Conservation (phyloP, 2,113 vertebrate genomes). For the Oxyruncus cristatus region DNA sequence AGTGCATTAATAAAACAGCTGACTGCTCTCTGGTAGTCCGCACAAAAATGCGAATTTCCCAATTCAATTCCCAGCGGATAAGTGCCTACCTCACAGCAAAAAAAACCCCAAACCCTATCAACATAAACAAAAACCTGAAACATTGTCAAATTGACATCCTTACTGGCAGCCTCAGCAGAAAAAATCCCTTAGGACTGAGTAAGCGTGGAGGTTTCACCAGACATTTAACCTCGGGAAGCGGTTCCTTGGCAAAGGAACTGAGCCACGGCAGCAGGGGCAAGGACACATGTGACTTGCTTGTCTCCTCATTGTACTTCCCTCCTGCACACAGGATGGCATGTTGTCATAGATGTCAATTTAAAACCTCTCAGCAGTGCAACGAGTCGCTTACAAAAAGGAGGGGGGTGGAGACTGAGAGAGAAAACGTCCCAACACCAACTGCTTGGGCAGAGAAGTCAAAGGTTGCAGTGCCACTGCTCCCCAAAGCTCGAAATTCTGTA, state of each 20-base stretch:
- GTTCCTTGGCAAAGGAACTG: neutral
- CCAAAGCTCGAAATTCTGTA: neutral
- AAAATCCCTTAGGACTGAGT: neutral
- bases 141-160: neutral
- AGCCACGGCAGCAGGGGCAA: neutral
- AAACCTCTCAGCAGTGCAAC: neutral
- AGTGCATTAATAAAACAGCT: neutral
- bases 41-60: neutral
- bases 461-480: neutral
- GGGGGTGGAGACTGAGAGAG: neutral
- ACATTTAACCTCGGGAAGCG: neutral
- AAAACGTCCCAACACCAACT: neutral
- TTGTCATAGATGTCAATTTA: neutral
- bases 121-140: neutral
- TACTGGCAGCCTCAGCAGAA: neutral
- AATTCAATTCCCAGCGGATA: neutral
- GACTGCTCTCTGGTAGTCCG: neutral
- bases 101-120: neutral
- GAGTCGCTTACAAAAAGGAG: neutral
- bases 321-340: fast-evolving
- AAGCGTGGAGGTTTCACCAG: neutral
- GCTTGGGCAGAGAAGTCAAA: neutral
- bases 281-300: fast-evolving
- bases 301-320: neutral
- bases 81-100: neutral